A percentile compares a stretch with the other conserved stretches of the same genome.
Conservation (phyloP, 2,113 vertebrate species). For the Ramphastos sulfuratus region DNA sequence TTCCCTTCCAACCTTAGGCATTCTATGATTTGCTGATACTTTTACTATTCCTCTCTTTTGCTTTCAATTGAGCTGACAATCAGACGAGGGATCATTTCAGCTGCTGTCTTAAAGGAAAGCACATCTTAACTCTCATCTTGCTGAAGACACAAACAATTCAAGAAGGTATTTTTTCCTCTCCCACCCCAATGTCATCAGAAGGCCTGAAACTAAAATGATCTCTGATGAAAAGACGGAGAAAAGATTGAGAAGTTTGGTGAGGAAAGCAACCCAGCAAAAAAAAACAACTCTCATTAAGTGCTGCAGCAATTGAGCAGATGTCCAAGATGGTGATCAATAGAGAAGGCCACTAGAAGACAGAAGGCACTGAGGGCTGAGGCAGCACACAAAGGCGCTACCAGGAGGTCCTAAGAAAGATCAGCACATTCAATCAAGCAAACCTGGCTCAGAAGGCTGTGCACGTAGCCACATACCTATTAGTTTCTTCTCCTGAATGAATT, state of each 20-base stretch:
- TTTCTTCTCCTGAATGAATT: slow-evolving; percentile 99
- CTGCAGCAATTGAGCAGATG: neutral
- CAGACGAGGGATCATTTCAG: neutral
- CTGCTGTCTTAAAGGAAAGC: neutral
- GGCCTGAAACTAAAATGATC: neutral
- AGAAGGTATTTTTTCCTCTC: neutral
- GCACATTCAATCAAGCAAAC: neutral
- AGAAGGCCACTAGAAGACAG: neutral
- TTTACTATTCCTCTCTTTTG: neutral
- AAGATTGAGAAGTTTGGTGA: neutral
- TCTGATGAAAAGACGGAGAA: neutral
- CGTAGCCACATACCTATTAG: slow-evolving; percentile 87
- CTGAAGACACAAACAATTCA: neutral
- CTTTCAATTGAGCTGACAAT: neutral
- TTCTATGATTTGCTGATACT: no score
- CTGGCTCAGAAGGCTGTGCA: neutral
- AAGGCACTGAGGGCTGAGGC: neutral
- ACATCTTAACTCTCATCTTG: neutral
- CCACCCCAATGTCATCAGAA: neutral
- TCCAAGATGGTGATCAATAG: neutral
- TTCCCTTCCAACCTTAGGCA: no score
- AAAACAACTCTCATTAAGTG: neutral
- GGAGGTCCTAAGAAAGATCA: neutral
- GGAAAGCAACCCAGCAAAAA: neutral
- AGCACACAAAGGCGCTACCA: neutral